Percentiles rank a stretch among this genome's conserved stretches.
Conservation (phyloP, 1,140 invertebrate species). For the Gonatopus flavifemur region DNA sequence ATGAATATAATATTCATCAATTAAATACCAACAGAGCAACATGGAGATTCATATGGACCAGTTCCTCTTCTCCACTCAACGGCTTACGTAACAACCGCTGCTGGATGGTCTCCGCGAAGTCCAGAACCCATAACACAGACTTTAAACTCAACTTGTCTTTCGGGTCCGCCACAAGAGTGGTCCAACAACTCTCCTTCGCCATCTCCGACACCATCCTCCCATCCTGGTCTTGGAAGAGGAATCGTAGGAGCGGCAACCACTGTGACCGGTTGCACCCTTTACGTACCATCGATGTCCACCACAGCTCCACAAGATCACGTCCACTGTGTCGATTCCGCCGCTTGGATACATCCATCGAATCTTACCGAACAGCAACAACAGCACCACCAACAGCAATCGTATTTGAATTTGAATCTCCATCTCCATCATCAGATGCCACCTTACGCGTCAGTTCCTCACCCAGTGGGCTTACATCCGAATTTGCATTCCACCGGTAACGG, state of each 20-base stretch:
- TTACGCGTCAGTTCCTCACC: conserved; percentile 22
- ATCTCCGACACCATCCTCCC: conserved; percentile 46
- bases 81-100: conserved; percentile 46
- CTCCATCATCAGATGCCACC: conserved; percentile 54
- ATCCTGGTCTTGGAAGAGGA: conserved; percentile 30
- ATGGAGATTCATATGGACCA: conserved; percentile 49
- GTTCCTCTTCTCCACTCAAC: conserved; percentile 53
- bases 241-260: conserved; percentile 30
- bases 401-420: conserved; percentile 54
- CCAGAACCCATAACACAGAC: conserved; percentile 42
- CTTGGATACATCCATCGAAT: conserved; percentile 48
- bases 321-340: conserved; percentile 41
- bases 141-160: conserved; percentile 22
- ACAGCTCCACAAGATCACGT: conserved; percentile 39
- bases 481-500: conserved; percentile 32
- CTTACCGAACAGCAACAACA: conserved; percentile 45
- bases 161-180: conserved; percentile 43
- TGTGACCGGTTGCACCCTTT: conserved; percentile 41
- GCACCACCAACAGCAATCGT: conserved; percentile 48
- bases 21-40: conserved; percentile 38
- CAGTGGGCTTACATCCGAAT: conserved; percentile 30
- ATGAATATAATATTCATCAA: not conserved
- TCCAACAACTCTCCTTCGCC: conserved; percentile 44
- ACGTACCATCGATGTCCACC: conserved; percentile 40
- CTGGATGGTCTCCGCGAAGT: conserved; percentile 51